A percentile compares a stretch with the other conserved stretches of the same genome.
These are phyloP conservation scores for Prochilodus magdalenae DNA, from an alignment of 2,113 vertebrate species.

Conservation along the genomic window DNA sequence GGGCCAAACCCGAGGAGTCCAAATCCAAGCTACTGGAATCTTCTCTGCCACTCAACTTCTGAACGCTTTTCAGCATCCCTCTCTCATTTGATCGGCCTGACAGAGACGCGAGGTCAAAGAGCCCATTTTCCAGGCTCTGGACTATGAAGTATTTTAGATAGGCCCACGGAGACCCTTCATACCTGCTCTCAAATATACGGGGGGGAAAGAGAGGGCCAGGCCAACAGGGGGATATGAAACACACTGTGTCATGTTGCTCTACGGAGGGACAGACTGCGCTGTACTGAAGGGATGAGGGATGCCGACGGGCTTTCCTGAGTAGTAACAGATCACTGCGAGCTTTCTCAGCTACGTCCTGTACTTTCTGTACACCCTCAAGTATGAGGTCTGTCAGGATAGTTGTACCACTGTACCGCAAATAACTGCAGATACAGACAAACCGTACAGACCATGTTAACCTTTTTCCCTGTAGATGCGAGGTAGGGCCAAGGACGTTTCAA, in stretches of 20 bases:
- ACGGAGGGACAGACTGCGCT: constrained; percentile 6
- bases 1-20: constrained; percentile 17
- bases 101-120: constrained; percentile 44
- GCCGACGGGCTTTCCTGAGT: no score
- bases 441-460: no score
- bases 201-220: constrained; percentile 38
- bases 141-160: constrained; percentile 44
- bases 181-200: constrained; percentile 32
- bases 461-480: no score
- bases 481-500: no score
- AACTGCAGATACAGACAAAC: no score
- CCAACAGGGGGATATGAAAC: constrained; percentile 33
- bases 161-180: constrained; percentile 29
- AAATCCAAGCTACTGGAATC: constrained; percentile 50
- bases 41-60: constrained; percentile 22
- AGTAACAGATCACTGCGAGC: no score
- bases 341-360: no score
- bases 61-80: constrained; percentile 25
- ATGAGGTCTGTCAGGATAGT: no score
- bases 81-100: constrained; percentile 45
- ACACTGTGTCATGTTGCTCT: constrained; percentile 10
- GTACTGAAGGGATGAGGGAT: no score
- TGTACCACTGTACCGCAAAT: no score
- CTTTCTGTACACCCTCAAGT: no score
- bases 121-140: constrained; percentile 44